phyloP scores from a whole-genome alignment of 2,888 invertebrate genomes.

The Pachliopta kotzebuea region DNA sequence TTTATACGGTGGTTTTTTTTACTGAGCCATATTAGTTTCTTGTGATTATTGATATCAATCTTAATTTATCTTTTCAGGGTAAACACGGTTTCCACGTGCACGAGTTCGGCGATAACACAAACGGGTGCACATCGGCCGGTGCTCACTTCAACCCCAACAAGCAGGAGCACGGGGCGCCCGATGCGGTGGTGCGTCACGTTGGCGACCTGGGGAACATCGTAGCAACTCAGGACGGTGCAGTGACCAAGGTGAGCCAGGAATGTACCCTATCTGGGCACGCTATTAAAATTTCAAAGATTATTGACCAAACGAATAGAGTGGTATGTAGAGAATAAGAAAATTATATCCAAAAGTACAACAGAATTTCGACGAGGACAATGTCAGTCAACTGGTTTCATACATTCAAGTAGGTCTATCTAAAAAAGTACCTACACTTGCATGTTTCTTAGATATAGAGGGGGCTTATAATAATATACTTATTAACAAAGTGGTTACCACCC shows the following conservation, averaged over 20 bases:
- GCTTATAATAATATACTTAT: not conserved
- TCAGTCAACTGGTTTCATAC: not conserved
- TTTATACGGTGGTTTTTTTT: too few relatives aligned
- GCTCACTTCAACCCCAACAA: slow-evolving; percentile 94
- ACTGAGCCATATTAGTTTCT: too few relatives aligned
- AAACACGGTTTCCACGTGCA: slow-evolving; percentile 96
- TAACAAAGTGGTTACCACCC: not conserved
- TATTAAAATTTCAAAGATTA: not conserved
- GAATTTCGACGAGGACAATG: not conserved
- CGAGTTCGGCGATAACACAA: slow-evolving; percentile 97
- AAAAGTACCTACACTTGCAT: not conserved
- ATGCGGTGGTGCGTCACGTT: slow-evolving; percentile 86
- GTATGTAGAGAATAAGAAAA: not conserved
- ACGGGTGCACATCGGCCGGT: slow-evolving; percentile 97
- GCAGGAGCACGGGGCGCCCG: slow-evolving; percentile 91
- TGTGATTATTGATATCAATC: too few relatives aligned
- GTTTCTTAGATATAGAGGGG: not conserved
- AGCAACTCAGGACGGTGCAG: slow-evolving; percentile 82
- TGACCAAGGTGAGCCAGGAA: slow-evolving; percentile 68
- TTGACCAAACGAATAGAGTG: not conserved
- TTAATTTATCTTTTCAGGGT: slow-evolving; percentile 48
- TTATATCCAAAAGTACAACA: not conserved
- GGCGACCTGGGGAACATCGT: slow-evolving; percentile 95
- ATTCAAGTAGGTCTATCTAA: not conserved
- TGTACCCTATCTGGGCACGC: too few relatives aligned